A percentile compares a stretch with the other conserved stretches of the same genome.
phyloP scores from a whole-genome alignment of 2,797 vertebrate species.

The Eulemur mongoz region DNA sequence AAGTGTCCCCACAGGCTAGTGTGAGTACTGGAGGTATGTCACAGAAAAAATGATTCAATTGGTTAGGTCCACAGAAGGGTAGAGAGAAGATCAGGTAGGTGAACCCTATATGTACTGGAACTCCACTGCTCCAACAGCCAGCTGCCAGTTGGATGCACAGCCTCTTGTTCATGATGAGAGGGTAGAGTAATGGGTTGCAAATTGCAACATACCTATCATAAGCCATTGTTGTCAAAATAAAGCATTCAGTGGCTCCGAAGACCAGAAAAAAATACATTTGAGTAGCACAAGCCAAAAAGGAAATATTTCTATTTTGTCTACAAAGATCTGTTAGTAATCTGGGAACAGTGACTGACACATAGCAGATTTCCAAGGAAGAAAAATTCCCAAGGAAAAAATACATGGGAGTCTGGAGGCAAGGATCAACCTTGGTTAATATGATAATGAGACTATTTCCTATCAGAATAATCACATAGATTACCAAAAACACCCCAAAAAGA shows the following conservation, averaged over 20 bases:
- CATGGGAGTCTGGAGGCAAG: constrained; percentile 40
- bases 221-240: constrained; percentile 40
- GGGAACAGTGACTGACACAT: constrained; percentile 46
- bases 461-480: constrained; percentile 50
- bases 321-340: constrained; percentile 61
- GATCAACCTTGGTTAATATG: background rate
- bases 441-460: constrained; percentile 59
- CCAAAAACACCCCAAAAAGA: constrained; percentile 60
- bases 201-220: constrained; percentile 56
- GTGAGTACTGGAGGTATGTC: constrained; percentile 50
- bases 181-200: constrained; percentile 46
- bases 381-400: constrained; percentile 69
- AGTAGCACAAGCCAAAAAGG: constrained; percentile 30
- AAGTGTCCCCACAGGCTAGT: constrained; percentile 27
- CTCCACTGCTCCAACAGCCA: constrained; percentile 39
- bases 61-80: constrained; percentile 51
- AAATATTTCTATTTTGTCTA: constrained; percentile 31
- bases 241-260: constrained; percentile 46
- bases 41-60: constrained; percentile 61
- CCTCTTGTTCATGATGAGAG: constrained; percentile 35
- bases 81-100: constrained; percentile 27
- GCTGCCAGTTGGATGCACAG: background rate
- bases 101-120: background rate
- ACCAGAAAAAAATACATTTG: constrained; percentile 68
- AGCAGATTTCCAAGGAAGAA: constrained; percentile 61